A percentile compares a stretch with the other conserved stretches of the same genome.
Evolutionary conservation across 2,113 vertebrate species (phyloP).

Genomic region (Salvelinus sp.): DNA sequence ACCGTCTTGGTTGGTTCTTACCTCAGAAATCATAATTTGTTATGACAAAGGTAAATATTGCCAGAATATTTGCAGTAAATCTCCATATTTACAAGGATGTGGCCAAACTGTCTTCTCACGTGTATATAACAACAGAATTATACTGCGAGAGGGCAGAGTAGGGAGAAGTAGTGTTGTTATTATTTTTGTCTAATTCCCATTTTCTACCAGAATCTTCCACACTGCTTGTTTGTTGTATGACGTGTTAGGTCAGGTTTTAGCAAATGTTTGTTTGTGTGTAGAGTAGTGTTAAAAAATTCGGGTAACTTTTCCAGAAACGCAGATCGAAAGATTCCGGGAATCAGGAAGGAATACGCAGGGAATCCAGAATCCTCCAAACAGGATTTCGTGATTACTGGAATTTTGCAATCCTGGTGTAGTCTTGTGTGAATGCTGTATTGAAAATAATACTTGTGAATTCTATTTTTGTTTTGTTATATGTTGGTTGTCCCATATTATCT

Average conservation of each 20-base stretch:
- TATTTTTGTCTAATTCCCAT: constrained; percentile 45
- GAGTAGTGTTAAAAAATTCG: too few species aligned
- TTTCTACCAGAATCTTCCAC: constrained; percentile 62
- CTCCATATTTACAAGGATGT: constrained; percentile 46
- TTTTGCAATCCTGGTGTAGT: constrained; percentile 12
- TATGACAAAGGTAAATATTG: constrained; percentile 52
- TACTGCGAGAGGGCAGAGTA: constrained; percentile 34
- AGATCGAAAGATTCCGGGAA: too few species aligned
- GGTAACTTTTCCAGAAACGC: too few species aligned
- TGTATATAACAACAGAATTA: constrained; percentile 49
- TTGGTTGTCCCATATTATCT: constrained; percentile 54
- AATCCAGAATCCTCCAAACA: too few species aligned
- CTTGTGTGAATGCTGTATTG: constrained; percentile 45
- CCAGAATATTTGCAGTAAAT: constrained; percentile 56
- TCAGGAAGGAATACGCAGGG: too few species aligned
- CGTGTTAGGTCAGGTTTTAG: constrained; percentile 35
- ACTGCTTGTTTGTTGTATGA: constrained; percentile 29
- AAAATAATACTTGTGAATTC: constrained; percentile 51
- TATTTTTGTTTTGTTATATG: constrained; percentile 64
- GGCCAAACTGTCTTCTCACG: constrained; percentile 69
- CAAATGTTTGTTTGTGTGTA: constrained; percentile 16
- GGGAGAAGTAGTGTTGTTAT: constrained; percentile 34
- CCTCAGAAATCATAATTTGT: constrained; percentile 65
- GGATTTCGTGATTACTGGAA: too few species aligned
- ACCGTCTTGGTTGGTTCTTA: constrained; percentile 60